Conservation (phyloP, 2,113 vertebrate species). For the Tor tambroides region DNA sequence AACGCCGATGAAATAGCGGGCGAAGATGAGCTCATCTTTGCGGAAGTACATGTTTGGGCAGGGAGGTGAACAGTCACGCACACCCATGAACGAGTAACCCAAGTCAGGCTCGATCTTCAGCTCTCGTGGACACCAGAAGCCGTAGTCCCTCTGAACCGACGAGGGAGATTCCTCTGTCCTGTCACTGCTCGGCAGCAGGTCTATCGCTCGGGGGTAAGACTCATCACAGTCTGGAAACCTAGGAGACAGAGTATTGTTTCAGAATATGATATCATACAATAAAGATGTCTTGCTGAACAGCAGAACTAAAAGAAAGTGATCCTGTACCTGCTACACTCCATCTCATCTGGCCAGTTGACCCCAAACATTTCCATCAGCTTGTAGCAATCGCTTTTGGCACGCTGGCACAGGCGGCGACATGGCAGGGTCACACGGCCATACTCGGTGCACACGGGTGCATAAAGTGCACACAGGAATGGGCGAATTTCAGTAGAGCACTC, state of each 20-base stretch:
- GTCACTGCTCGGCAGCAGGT: slow-evolving; percentile 82
- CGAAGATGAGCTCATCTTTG: slow-evolving; percentile 89
- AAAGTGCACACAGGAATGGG: slow-evolving; percentile 92
- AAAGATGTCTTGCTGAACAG: not conserved
- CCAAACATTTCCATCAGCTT: slow-evolving; percentile 99
- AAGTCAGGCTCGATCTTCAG: slow-evolving; percentile 91
- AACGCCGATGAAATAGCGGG: slow-evolving; percentile 95
- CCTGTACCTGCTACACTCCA: slow-evolving; percentile 92
- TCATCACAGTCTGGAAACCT: slow-evolving; percentile 97
- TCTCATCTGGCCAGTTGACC: slow-evolving; percentile 94
- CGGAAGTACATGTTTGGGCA: slow-evolving; percentile 98
- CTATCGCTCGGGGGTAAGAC: slow-evolving; percentile 86
- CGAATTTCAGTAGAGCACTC: slow-evolving; percentile 91
- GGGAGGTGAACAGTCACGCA: slow-evolving; percentile 93
- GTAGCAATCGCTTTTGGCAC: slow-evolving; percentile 89
- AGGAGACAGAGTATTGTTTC: not conserved
- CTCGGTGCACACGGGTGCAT: slow-evolving; percentile 90
- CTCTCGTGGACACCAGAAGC: slow-evolving; percentile 97
- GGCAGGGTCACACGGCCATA: slow-evolving; percentile 92
- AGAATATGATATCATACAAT: not conserved
- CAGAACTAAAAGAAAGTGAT: not conserved
- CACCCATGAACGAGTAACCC: slow-evolving; percentile 92
- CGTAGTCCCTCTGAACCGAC: slow-evolving; percentile 91
- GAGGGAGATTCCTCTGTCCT: slow-evolving; percentile 80
- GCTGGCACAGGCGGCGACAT: slow-evolving; percentile 90